Evolutionary conservation across 2,113 vertebrate genomes (phyloP).

Genomic region (Gymnobelideus leadbeateri): DNA sequence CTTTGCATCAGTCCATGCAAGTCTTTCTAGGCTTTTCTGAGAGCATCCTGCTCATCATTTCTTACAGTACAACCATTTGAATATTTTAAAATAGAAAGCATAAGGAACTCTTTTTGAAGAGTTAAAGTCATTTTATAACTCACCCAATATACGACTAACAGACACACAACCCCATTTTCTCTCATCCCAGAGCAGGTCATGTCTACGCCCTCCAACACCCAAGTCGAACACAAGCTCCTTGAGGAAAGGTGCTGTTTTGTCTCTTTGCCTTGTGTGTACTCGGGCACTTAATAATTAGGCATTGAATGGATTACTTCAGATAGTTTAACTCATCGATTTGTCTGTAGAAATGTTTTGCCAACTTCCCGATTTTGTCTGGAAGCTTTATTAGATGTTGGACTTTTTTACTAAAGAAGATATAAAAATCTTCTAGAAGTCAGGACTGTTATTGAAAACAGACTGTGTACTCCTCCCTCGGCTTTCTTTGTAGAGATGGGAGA

Average conservation of each 20-base stretch:
- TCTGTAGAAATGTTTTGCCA: conserved; percentile 29
- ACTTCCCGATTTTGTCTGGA: neutral
- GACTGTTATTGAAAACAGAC: neutral
- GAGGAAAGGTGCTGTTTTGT: neutral
- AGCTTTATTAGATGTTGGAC: neutral
- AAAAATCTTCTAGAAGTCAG: neutral
- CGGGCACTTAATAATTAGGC: neutral
- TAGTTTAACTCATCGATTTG: neutral
- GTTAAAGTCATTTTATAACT: neutral
- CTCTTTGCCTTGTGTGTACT: neutral
- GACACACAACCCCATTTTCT: neutral
- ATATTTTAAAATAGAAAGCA: conserved; percentile 10
- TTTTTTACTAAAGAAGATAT: conserved; percentile 39
- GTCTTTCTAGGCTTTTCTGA: too few species aligned
- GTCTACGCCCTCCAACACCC: neutral
- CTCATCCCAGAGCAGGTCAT: neutral
- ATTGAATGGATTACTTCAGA: neutral
- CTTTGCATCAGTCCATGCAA: too few species aligned
- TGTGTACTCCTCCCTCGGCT: neutral
- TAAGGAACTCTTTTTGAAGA: conserved; percentile 17
- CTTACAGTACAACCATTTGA: neutral
- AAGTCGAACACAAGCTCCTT: neutral
- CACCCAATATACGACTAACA: neutral
- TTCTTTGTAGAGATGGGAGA: neutral
- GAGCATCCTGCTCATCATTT: too few species aligned